phyloP scores from a whole-genome alignment of 2,113 vertebrate species.

The Lepisosteus osseus region DNA sequence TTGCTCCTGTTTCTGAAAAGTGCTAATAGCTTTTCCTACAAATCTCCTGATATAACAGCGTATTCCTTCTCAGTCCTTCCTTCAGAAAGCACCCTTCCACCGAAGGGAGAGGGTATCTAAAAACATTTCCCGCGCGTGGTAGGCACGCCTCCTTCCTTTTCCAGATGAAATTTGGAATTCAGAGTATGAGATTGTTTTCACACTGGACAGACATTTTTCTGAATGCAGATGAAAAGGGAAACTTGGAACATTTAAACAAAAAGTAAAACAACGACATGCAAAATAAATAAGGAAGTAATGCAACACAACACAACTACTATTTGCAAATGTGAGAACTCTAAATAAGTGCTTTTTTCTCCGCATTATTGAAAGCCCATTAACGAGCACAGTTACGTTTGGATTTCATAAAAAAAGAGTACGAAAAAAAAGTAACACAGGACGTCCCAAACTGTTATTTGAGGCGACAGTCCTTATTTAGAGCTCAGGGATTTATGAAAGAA shows the following conservation, averaged over 20 bases:
- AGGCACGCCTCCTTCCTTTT: constrained; percentile 13
- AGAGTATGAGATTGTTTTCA: constrained; percentile 17
- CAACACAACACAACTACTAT: constrained; percentile 86
- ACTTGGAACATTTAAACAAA: constrained; percentile 45
- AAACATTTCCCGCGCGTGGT: not conserved
- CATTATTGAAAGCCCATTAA: not conserved
- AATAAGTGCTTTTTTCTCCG: constrained; percentile 79
- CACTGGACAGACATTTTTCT: constrained; percentile 40
- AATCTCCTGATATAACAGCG: too few species aligned
- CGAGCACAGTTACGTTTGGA: not conserved
- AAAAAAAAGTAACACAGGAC: not conserved
- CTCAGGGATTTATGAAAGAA: constrained; percentile 96
- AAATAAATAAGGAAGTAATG: constrained; percentile 73
- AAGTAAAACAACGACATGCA: constrained; percentile 51
- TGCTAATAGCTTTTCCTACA: not conserved
- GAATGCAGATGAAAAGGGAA: constrained; percentile 52
- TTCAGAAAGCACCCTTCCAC: not conserved
- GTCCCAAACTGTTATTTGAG: not conserved
- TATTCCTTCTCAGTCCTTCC: not conserved
- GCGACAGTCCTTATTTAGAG: constrained; percentile 89
- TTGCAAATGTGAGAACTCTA: constrained; percentile 93
- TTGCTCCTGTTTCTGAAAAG: constrained; percentile 21
- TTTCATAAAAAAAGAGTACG: not conserved
- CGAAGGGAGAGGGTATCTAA: not conserved
- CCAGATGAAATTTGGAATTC: constrained; percentile 22